Base-by-base conservation (phyloP, 2,888 invertebrate species). In the Galerucella nymphaeae region DNA sequence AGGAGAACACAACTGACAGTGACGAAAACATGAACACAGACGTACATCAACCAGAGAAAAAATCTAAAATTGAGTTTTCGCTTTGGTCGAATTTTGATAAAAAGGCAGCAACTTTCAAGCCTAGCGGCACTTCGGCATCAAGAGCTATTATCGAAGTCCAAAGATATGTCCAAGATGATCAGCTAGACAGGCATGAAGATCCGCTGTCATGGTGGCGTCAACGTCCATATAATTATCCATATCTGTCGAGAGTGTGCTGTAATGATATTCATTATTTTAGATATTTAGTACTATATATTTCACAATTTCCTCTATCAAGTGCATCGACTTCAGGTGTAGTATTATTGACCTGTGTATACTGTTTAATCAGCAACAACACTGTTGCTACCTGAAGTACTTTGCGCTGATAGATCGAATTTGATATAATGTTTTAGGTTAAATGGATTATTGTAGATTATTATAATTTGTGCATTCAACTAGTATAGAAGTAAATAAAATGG, bases 91-190 rank as follows among this genome's bases (percentile, higher is more conserved):
- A 66, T 42, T 61, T 71, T 66, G 62, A 71, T 14, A 23, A 58
- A 48, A 71, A 66, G 59, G 48, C 58, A 13, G 64, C 59, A 20
- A 30, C 55, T 50, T 42, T 30, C 3, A 50, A 55, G 53, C 42
- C 55, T 50, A 38, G 42, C 23, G 67, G 63, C 18, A 67, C 63
- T 63, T 62, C 63, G 10, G 55, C 58, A 30, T 67, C 72, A 45
- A 23, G 72, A 48, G 53, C 72, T 11, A 67, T 72, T 18, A 18
- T 72, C 23, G 66, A 71, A 38, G 67, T 67, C n/a, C 72, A 72
- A 48, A 53, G 67, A 48, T 72, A 72, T 57, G 42, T 72, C n/a
- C 66, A 71, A 55, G 66, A 66, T 38, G 66, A 42, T 8, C 66
- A 23, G 3, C 16, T 66, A 30, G 66, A 67, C 20, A 50, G 62